Conservation (phyloP, 2,113 vertebrate genomes). For the Caranx ignobilis region DNA sequence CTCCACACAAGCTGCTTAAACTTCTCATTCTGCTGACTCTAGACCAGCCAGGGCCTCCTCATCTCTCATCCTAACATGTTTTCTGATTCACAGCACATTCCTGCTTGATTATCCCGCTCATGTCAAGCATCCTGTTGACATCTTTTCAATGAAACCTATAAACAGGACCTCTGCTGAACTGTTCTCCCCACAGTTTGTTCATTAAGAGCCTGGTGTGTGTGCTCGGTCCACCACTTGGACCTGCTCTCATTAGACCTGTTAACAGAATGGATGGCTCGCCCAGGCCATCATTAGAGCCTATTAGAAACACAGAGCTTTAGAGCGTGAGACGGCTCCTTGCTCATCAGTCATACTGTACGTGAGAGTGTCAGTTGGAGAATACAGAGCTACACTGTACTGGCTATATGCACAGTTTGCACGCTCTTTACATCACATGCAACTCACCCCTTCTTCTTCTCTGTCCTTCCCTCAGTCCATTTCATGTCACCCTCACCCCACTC, state of each 20-base stretch:
- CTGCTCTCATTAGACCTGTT: slow-evolving; percentile 65
- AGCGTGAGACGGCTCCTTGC: slow-evolving; percentile 52
- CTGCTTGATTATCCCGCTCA: slow-evolving; percentile 41
- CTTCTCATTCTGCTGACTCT: neutral
- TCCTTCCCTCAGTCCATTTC: slow-evolving; percentile 3
- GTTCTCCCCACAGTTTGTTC: slow-evolving; percentile 36
- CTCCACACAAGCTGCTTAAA: neutral
- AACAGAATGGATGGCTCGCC: slow-evolving; percentile 41
- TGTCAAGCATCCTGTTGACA: slow-evolving; percentile 38
- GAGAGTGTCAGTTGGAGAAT: slow-evolving; percentile 20
- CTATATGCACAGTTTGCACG: slow-evolving; percentile 22
- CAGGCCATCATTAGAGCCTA: slow-evolving; percentile 68
- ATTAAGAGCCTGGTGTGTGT: slow-evolving; percentile 6
- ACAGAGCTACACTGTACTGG: slow-evolving; percentile 61
- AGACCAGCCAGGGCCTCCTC: neutral
- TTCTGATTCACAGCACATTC: slow-evolving; percentile 40
- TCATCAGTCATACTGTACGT: slow-evolving; percentile 34
- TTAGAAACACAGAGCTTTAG: slow-evolving; percentile 68
- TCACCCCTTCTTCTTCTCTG: slow-evolving; percentile 21
- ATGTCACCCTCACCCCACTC: neutral
- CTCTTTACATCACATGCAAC: slow-evolving; percentile 22
- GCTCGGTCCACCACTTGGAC: slow-evolving; percentile 4
- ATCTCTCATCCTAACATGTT: neutral
- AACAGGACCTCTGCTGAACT: slow-evolving; percentile 30
- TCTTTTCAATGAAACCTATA: slow-evolving; percentile 49